Evolutionary conservation across 2,888 invertebrate species (phyloP).

Genomic region (Embidobia sp.): DNA sequence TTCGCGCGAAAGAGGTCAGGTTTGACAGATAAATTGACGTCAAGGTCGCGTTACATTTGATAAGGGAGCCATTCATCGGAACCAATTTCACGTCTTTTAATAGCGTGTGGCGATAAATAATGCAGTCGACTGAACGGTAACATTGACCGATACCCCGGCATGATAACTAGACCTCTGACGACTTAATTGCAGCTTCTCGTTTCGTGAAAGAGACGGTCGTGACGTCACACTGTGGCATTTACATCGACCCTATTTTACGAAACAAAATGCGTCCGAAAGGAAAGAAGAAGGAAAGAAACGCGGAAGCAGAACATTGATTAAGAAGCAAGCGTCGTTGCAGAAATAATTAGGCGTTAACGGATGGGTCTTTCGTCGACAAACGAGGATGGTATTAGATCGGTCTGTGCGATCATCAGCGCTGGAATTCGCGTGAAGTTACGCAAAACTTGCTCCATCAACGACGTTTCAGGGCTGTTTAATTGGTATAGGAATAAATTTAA

Average conservation of each 20-base stretch:
- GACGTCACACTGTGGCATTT: constrained; percentile 17
- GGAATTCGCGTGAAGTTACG: constrained; percentile 25
- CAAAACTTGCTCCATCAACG: too few species aligned
- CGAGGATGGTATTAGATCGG: constrained; percentile 31
- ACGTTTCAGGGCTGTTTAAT: constrained; percentile 51
- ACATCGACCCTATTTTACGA: constrained; percentile 28
- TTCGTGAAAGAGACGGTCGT: constrained; percentile 27
- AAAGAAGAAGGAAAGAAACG: too few species aligned
- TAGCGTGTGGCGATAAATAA: constrained; percentile 46
- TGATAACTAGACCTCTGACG: constrained; percentile 46
- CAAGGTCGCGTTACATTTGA: constrained; percentile 12
- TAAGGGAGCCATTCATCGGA: constrained; percentile 31
- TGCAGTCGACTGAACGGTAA: constrained; percentile 31
- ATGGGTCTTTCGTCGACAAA: constrained; percentile 23
- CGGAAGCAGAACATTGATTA: too few species aligned
- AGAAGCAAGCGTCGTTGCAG: too few species aligned
- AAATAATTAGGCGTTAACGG: too few species aligned
- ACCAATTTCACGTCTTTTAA: constrained; percentile 27
- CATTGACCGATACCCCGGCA: constrained; percentile 33
- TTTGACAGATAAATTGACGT: too few species aligned
- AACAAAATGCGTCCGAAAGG: too few species aligned
- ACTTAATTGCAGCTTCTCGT: constrained; percentile 57
- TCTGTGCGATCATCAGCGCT: constrained; percentile 12
- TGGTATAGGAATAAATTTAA: constrained; percentile 45
- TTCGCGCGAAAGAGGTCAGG: too few species aligned